phyloP scores from a whole-genome alignment of 2,113 vertebrate genomes.

The Pseudorasbora parva region DNA sequence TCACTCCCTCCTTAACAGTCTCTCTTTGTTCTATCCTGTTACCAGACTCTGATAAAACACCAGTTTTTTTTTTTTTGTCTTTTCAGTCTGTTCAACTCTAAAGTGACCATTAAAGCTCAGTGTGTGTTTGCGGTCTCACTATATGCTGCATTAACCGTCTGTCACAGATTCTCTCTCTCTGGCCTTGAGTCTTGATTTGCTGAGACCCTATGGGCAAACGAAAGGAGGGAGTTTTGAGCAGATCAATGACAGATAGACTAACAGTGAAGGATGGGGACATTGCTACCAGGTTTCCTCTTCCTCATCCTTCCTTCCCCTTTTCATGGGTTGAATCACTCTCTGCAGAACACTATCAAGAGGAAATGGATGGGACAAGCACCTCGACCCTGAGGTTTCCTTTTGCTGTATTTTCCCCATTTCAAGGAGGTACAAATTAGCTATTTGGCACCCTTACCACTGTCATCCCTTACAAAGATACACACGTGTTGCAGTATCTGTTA shows the following conservation, averaged over 20 bases:
- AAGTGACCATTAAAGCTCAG: constrained; percentile 35
- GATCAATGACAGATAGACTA: constrained; percentile 6
- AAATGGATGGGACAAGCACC: constrained; percentile 22
- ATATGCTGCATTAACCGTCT: neutral
- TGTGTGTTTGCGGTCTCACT: constrained; percentile 31
- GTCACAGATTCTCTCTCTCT: neutral
- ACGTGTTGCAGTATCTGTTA: neutral
- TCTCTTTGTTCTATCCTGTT: constrained; percentile 8
- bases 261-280: constrained; percentile 41
- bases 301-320: constrained; percentile 3
- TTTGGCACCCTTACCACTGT: neutral
- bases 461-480: neutral
- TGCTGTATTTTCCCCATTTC: neutral
- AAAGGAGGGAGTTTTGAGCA: constrained; percentile 22
- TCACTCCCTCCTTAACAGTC: constrained; percentile 28
- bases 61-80: constrained; percentile 25
- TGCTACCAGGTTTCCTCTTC: constrained; percentile 42
- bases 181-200: constrained; percentile 49
- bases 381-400: constrained; percentile 26
- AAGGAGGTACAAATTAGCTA: neutral
- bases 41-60: constrained; percentile 18
- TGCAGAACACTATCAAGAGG: neutral
- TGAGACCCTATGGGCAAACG: constrained; percentile 28
- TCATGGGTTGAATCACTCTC: neutral
- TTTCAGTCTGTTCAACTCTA: constrained; percentile 11